Evolutionary conservation across 53 echinoderm and acorn worm species (phyloP).

Genomic region (Mesocentrotus franciscanus): DNA sequence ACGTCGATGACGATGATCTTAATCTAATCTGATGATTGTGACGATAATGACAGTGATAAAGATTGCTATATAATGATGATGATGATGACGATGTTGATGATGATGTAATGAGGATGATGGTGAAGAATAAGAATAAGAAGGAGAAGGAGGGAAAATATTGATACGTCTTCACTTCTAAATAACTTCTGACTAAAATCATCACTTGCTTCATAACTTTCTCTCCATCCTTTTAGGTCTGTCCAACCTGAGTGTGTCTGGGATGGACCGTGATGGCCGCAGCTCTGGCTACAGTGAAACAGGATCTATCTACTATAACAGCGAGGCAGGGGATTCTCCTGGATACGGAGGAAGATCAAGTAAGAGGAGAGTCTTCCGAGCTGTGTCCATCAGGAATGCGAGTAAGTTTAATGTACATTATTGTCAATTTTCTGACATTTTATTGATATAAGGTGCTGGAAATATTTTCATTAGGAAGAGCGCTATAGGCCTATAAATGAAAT

Average conservation of each 20-base stretch:
- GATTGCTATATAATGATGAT: not conserved
- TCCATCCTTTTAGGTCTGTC: not conserved
- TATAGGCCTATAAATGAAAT: no score
- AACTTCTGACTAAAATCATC: not conserved
- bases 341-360: slow-evolving; percentile 53
- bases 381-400: slow-evolving; percentile 82
- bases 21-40: not conserved
- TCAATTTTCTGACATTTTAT: not conserved
- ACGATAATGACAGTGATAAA: not conserved
- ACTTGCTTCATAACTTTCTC: not conserved
- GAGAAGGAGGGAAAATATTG: not conserved
- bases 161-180: not conserved
- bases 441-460: no score
- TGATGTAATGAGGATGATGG: slow-evolving; percentile 3
- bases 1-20: not conserved
- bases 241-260: slow-evolving; percentile 3
- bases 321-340: slow-evolving; percentile 46
- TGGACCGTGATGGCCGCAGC: slow-evolving; percentile 9
- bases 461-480: no score
- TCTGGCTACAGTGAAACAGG: slow-evolving; percentile 56
- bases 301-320: slow-evolving; percentile 60
- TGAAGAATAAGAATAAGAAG: not conserved
- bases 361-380: slow-evolving; percentile 71
- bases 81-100: not conserved
- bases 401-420: slow-evolving; percentile 1